These are phyloP conservation scores for Sciaenops ocellatus DNA, from an alignment of 2,797 vertebrate species.

Conservation along the genomic window DNA sequence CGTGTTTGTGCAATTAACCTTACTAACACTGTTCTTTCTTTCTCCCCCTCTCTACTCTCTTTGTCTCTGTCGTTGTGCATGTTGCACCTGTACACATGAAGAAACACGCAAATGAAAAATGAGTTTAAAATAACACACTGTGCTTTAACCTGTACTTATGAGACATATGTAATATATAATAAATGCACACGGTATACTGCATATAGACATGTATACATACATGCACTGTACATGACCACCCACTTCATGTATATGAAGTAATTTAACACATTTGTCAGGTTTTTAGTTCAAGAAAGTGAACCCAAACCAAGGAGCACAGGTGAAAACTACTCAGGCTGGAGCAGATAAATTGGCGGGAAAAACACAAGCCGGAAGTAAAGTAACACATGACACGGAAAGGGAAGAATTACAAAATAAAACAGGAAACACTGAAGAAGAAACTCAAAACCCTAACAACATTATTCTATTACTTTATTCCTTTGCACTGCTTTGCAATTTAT, in stretches of 20 bases:
- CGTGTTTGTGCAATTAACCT: slow-evolving; percentile 38
- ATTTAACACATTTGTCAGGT: background rate
- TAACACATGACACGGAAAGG: too few relatives aligned
- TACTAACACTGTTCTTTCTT: background rate
- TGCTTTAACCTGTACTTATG: background rate
- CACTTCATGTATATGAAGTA: background rate
- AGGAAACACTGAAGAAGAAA: too few relatives aligned
- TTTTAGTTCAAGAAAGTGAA: too few relatives aligned
- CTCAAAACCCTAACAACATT: too few relatives aligned
- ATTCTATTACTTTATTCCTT: too few relatives aligned
- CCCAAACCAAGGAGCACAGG: too few relatives aligned
- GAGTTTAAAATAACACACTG: background rate
- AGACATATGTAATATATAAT: background rate
- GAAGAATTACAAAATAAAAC: too few relatives aligned
- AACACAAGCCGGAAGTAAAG: too few relatives aligned
- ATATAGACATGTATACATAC: background rate
- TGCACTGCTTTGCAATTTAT: background rate
- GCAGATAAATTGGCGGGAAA: too few relatives aligned
- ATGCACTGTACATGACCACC: background rate
- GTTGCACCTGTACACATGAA: slow-evolving; percentile 12
- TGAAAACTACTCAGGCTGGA: too few relatives aligned
- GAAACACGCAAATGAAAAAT: background rate
- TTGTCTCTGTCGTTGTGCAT: background rate
- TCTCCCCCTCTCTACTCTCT: background rate
- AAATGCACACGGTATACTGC: background rate